Evolutionary conservation across 2,888 invertebrate genomes (phyloP).

Genomic region (Aquatica leii): DNA sequence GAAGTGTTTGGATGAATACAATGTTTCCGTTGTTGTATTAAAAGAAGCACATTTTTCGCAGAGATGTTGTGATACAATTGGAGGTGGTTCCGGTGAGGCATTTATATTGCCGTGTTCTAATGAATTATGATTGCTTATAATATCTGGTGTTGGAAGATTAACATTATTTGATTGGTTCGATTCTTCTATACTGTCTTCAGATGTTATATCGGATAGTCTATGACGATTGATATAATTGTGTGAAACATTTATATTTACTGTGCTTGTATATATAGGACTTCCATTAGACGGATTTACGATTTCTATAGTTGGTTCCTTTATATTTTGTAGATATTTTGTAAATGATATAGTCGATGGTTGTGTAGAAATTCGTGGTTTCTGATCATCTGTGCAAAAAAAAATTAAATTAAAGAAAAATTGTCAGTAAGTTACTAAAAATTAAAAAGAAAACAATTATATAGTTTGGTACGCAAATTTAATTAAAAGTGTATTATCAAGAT

Average conservation of each 20-base stretch:
- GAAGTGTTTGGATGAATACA: constrained; percentile 10
- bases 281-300: constrained; percentile 44
- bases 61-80: neutral
- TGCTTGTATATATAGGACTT: constrained; percentile 60
- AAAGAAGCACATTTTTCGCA: constrained; percentile 19
- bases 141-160: constrained; percentile 64
- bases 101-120: constrained; percentile 50
- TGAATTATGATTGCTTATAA: constrained; percentile 67
- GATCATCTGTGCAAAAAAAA: constrained; percentile 35
- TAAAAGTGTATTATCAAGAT: too few relatives aligned
- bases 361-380: constrained; percentile 42
- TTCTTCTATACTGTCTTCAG: constrained; percentile 63
- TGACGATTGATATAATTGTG: constrained; percentile 63
- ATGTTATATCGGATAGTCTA: constrained; percentile 58
- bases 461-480: neutral
- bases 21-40: constrained; percentile 3
- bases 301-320: constrained; percentile 39
- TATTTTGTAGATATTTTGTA: constrained; percentile 55
- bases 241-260: constrained; percentile 69
- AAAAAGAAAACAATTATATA: too few relatives aligned
- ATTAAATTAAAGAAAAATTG: too few relatives aligned
- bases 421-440: too few relatives aligned
- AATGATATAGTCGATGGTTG: constrained; percentile 49
- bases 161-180: constrained; percentile 44
- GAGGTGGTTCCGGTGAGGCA: neutral